Evolutionary conservation across 64 coral and sea anemone genomes (phyloP).

Genomic region (Cladopsammia gracilis): DNA sequence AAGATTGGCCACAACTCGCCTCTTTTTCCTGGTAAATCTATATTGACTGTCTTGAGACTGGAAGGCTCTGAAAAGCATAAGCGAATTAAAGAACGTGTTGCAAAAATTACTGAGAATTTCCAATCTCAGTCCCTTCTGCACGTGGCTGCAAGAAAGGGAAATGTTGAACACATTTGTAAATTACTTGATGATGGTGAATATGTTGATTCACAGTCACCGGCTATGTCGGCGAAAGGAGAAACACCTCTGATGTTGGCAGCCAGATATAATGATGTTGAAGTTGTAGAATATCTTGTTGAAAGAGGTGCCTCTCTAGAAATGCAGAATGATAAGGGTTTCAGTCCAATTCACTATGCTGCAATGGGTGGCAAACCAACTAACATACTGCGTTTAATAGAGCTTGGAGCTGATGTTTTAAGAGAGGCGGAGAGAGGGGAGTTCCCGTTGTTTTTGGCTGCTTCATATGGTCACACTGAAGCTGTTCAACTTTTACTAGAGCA

Average conservation of each 20-base stretch:
- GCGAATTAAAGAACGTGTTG: background rate
- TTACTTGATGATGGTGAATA: slow-evolving; percentile 34
- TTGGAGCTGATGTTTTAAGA: background rate
- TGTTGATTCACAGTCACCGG: too few species aligned
- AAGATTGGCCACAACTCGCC: background rate
- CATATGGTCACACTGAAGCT: background rate
- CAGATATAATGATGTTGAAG: too few species aligned
- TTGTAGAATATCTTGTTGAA: too few species aligned
- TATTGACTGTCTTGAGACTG: background rate
- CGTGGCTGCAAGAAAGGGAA: slow-evolving; percentile 46
- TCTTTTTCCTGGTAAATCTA: background rate
- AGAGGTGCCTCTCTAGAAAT: background rate
- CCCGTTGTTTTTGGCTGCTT: background rate
- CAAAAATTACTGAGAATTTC: slow-evolving; percentile 12
- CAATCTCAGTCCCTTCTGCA: slow-evolving; percentile 10
- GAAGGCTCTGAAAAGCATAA: slow-evolving; percentile 13
- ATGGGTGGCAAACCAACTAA: background rate
- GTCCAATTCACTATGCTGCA: background rate
- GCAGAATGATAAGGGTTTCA: background rate
- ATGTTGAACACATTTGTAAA: slow-evolving; percentile 30
- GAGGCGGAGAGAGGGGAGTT: background rate
- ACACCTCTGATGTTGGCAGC: too few species aligned
- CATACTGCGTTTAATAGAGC: background rate
- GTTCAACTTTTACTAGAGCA: background rate
- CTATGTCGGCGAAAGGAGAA: too few species aligned